Evolutionary conservation across 1,140 invertebrate genomes (phyloP).

Genomic region (Neodiprion pinetum): DNA sequence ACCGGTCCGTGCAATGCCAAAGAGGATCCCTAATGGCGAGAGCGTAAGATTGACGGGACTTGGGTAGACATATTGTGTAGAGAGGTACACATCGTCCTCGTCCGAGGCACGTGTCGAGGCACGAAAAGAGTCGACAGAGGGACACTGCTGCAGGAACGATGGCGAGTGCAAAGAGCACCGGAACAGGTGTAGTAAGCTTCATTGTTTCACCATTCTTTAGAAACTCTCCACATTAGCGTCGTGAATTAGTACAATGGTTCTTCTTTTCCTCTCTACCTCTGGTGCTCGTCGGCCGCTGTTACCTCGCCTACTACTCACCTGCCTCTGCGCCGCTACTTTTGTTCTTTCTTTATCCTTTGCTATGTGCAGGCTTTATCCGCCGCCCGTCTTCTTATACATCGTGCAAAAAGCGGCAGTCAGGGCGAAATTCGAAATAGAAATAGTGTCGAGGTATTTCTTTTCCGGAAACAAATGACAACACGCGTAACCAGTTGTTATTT

Average conservation of each 20-base stretch:
- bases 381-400: not conserved
- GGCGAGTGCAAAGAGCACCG: not conserved
- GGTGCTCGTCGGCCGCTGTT: not conserved
- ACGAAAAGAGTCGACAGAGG: not conserved
- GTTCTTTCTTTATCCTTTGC: not conserved
- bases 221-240: constrained; percentile 37
- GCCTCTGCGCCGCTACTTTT: not conserved
- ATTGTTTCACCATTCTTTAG: constrained; percentile 44
- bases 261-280: constrained; percentile 5
- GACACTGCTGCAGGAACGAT: not conserved
- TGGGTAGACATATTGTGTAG: not conserved
- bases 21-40: not conserved
- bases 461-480: too few species aligned
- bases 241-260: constrained; percentile 38
- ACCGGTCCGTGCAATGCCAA: too few species aligned
- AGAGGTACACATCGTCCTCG: not conserved
- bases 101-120: not conserved
- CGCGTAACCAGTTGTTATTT: too few species aligned
- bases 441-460: too few species aligned
- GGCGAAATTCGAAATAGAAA: too few species aligned
- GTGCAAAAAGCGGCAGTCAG: too few species aligned
- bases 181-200: constrained; percentile 20
- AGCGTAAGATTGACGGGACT: not conserved
- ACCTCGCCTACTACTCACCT: not conserved
- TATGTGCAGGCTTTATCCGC: not conserved